Percentiles rank a stretch among this genome's conserved stretches.
phyloP scores from a whole-genome alignment of 2,113 vertebrate species.

The Artemisiospiza belli region DNA sequence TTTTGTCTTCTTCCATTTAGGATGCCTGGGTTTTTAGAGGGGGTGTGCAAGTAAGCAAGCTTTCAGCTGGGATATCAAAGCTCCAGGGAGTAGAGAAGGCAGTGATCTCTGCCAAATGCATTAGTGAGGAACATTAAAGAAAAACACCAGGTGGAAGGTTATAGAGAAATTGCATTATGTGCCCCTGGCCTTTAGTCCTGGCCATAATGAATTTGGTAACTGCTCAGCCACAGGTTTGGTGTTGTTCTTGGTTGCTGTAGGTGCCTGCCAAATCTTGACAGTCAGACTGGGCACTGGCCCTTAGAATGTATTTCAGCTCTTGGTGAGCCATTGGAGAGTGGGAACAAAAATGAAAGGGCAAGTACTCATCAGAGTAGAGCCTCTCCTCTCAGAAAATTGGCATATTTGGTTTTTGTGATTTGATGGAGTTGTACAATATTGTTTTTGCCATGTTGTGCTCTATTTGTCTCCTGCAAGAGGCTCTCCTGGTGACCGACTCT shows the following conservation, averaged over 20 bases:
- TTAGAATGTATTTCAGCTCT: not conserved
- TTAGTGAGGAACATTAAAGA: not conserved
- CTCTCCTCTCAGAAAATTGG: not conserved
- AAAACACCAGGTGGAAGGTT: not conserved
- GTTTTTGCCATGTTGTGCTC: not conserved
- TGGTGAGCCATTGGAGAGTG: not conserved
- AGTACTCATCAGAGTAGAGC: not conserved
- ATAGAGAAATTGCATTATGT: not conserved
- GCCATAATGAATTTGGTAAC: not conserved
- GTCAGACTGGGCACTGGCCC: not conserved
- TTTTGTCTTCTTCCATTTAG: not conserved
- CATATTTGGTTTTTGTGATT: not conserved
- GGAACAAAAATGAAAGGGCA: not conserved
- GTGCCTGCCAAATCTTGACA: not conserved
- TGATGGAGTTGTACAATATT: not conserved
- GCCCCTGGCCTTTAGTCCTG: not conserved
- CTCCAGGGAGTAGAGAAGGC: not conserved
- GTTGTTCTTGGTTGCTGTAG: not conserved
- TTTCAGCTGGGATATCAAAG: not conserved
- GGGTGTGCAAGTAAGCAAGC: not conserved
- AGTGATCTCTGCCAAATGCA: not conserved
- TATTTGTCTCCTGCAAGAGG: not conserved
- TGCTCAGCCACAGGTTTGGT: not conserved
- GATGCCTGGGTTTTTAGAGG: not conserved
- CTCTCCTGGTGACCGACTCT: slow-evolving; percentile 15